Percentiles rank a stretch among this genome's conserved stretches.
Conservation (phyloP, 2,113 vertebrate species). For the Prietella phreatophila region DNA sequence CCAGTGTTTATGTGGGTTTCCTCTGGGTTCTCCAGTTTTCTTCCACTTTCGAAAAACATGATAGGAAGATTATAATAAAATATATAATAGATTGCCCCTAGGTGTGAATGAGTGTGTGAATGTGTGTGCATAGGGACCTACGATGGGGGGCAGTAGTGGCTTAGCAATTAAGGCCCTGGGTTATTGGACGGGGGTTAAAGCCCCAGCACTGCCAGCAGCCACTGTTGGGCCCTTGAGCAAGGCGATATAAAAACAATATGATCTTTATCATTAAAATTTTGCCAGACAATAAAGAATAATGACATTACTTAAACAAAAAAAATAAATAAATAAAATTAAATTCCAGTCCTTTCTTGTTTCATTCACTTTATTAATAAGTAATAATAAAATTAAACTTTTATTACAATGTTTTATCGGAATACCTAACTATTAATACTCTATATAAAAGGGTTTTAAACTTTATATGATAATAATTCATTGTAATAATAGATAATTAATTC, state of each 20-base stretch:
- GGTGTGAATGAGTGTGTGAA: neutral
- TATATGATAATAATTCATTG: neutral
- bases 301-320: neutral
- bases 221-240: no score
- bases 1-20: no score
- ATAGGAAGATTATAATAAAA: no score
- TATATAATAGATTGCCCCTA: neutral
- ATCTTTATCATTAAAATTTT: neutral
- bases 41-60: no score
- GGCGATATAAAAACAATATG: neutral
- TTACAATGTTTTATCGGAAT: neutral
- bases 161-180: no score
- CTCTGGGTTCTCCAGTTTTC: no score
- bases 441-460: neutral
- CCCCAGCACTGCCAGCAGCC: no score
- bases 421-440: neutral
- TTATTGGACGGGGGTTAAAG: no score
- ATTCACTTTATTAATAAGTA: neutral
- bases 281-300: neutral
- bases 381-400: neutral
- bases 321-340: no score
- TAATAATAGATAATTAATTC: neutral
- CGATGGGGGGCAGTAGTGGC: no score
- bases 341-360: neutral
- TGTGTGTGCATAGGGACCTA: neutral